Percentiles rank a stretch among this genome's conserved stretches.
These are phyloP conservation scores for Danio choprae DNA, from an alignment of 2,797 vertebrate species.

Conservation along the genomic window DNA sequence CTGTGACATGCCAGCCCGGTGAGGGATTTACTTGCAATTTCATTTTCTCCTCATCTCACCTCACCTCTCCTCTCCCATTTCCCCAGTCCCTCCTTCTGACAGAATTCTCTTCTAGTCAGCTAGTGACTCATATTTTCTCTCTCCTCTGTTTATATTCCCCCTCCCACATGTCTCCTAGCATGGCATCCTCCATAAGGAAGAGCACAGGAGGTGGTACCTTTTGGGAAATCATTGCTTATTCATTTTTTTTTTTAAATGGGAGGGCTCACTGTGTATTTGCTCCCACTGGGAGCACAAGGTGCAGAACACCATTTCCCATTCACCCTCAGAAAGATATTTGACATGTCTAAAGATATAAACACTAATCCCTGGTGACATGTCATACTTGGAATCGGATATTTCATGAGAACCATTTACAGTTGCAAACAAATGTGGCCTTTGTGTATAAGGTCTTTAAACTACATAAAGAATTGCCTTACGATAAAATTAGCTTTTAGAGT, in stretches of 20 bases:
- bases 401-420: not conserved
- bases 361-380: conserved; percentile 11
- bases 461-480: not conserved
- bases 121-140: conserved; percentile 32
- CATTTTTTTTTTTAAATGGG: conserved; percentile 14
- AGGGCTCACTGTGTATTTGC: not conserved
- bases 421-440: not conserved
- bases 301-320: conserved; percentile 19
- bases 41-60: conserved; percentile 46
- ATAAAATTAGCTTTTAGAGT: conserved; percentile 11
- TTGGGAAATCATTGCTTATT: conserved; percentile 41
- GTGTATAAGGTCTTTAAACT: not conserved
- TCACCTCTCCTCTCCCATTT: conserved; percentile 43
- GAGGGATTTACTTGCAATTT: conserved; percentile 51
- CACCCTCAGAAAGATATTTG: conserved; percentile 2
- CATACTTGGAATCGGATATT: conserved; percentile 7
- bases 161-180: conserved; percentile 22
- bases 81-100: conserved; percentile 33
- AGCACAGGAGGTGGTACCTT: conserved; percentile 14
- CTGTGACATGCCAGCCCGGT: conserved; percentile 19
- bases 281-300: not conserved
- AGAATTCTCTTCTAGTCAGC: conserved; percentile 33
- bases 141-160: conserved; percentile 33
- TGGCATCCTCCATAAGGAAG: conserved; percentile 27
- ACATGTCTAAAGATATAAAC: conserved; percentile 40